Conservation (phyloP, 2,888 invertebrate species). For the Drosophila cyrtoloma region DNA sequence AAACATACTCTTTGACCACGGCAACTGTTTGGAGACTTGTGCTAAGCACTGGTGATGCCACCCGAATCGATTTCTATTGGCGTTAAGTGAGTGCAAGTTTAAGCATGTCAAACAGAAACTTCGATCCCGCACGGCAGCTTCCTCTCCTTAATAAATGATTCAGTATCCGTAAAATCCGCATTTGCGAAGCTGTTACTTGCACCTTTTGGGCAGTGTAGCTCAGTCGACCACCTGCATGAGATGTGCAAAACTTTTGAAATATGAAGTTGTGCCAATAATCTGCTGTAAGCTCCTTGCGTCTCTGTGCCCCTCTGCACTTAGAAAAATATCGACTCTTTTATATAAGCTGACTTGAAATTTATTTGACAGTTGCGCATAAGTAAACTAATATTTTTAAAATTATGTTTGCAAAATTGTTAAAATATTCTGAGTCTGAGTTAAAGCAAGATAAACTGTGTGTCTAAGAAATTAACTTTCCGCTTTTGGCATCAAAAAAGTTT, state of each 20-base stretch:
- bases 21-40: not conserved
- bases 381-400: not conserved
- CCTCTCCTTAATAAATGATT: slow-evolving; percentile 50
- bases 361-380: not conserved
- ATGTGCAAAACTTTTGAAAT: slow-evolving; percentile 61
- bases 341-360: not conserved
- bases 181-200: slow-evolving; percentile 29
- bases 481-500: not conserved
- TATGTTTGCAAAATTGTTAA: not conserved
- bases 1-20: slow-evolving; percentile 5
- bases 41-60: not conserved
- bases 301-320: not conserved
- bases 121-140: slow-evolving; percentile 9
- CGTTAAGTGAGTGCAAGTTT: slow-evolving; percentile 44
- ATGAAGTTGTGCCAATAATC: slow-evolving; percentile 66
- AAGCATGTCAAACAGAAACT: slow-evolving; percentile 47
- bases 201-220: slow-evolving; percentile 6
- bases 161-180: slow-evolving; percentile 35
- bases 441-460: not conserved
- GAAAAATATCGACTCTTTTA: not conserved
- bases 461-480: not conserved
- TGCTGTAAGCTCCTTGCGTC: slow-evolving; percentile 12
- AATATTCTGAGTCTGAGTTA: not conserved
- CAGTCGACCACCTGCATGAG: slow-evolving; percentile 54
- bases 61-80: slow-evolving; percentile 1